Base-by-base conservation (phyloP, 2,888 invertebrate genomes). In the Andrena bucephala region DNA sequence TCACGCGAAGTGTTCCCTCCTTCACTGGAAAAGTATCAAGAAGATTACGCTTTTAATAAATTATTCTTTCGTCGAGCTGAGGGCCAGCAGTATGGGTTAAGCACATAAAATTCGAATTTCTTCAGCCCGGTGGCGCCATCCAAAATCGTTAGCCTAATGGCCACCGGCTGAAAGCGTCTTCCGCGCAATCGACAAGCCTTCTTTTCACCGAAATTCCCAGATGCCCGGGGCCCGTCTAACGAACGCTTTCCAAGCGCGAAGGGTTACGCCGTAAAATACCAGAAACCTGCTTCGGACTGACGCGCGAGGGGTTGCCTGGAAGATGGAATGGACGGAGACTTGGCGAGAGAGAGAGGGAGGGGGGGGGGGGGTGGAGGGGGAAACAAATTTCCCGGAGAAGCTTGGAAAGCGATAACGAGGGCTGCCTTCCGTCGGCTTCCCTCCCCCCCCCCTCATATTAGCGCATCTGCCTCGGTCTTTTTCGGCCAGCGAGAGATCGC, bases 401-500 rank as follows among this genome's bases (percentile, higher is more conserved):
- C 66, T 70, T 52, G 77, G 63, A 69, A 84, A 82, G 82, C 83
- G 82, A 84, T 84, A 84, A 84, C 74, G 69, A 78, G 74, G 74
- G 31, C 24, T 20, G 50, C 71, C 65, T 62, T 42, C 36, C 42
- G 33, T 69, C 63, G 20, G 29, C 36, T 50, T 62, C 73, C 52
- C 69, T 70, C 20, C 20, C 20, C 20, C 20, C 82, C 50, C 69
- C 60, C 78, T 54, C 75, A 62, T 71, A 72, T 78, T 83, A 78
- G 72, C 72, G 59, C 68, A 60, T 76, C 48, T 69, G 42, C 50
- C 54, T 8, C 10, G 52, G 62, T 54, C 33, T 72, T 75, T 59
- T 31, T 27, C 48, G 48, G 54, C 52, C 73, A 27, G 52, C 59
- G n/a, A 42, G 31, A 62, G 57, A 20, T 65, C 81, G 59, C n/a